These are phyloP conservation scores for Leptestheria dahalacensis DNA, from an alignment of 1,140 invertebrate genomes.

Conservation along the genomic window DNA sequence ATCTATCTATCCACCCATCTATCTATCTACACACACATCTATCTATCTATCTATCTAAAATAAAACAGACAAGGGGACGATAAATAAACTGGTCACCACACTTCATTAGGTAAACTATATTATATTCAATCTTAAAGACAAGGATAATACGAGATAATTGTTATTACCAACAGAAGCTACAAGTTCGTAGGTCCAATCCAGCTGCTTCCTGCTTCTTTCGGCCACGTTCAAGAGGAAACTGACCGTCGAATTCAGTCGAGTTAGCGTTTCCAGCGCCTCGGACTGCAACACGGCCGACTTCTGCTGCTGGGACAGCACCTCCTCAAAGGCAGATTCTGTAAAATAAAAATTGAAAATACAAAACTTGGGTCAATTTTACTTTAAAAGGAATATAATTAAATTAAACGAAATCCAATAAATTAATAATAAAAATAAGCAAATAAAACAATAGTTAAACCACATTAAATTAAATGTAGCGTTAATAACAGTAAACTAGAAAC, in stretches of 20 bases:
- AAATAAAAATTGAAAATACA: slow-evolving; percentile 11
- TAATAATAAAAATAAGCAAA: neutral
- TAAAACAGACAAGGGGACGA: no score
- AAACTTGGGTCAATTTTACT: no score
- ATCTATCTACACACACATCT: no score
- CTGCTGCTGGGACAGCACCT: slow-evolving; percentile 38
- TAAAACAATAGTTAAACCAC: neutral
- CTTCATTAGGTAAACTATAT: neutral
- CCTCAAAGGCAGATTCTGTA: slow-evolving; percentile 33
- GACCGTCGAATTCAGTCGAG: slow-evolving; percentile 43
- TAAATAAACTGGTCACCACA: no score
- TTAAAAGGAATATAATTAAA: no score
- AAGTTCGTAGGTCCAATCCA: slow-evolving; percentile 39
- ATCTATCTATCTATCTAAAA: no score
- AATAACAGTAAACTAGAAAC: neutral
- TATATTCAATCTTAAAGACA: neutral
- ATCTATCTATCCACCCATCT: no score
- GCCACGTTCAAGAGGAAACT: slow-evolving; percentile 36
- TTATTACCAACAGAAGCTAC: slow-evolving; percentile 36
- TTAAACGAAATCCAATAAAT: neutral
- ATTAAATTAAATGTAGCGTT: neutral
- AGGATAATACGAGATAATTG: neutral
- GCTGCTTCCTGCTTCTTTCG: slow-evolving; percentile 33
- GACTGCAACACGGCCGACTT: slow-evolving; percentile 37
- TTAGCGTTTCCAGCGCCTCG: slow-evolving; percentile 38